A percentile compares a stretch with the other conserved stretches of the same genome.
These are phyloP conservation scores for Oscheius sp. DNA, from an alignment of 2,888 invertebrate genomes.

Conservation along the genomic window DNA sequence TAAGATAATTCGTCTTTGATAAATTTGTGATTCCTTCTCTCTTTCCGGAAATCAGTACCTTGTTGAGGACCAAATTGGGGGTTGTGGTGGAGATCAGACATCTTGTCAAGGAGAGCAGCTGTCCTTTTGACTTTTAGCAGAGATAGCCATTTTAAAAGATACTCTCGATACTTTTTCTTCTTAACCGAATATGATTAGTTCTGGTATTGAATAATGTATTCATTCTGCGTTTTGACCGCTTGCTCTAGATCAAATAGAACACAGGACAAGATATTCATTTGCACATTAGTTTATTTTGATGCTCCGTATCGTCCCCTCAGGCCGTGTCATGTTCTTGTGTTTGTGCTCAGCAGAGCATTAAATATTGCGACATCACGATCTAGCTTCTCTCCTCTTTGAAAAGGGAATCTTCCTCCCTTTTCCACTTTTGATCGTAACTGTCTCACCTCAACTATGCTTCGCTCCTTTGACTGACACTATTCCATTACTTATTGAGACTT, in stretches of 20 bases:
- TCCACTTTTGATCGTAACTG: no score
- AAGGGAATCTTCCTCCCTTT: no score
- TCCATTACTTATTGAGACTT: no score
- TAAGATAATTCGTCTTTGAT: background rate
- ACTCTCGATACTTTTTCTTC: no score
- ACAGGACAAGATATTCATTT: background rate
- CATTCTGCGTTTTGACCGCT: background rate
- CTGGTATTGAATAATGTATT: no score
- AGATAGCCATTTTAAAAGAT: no score
- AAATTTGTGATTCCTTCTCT: background rate
- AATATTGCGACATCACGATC: conserved; percentile 25
- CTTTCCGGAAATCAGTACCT: background rate
- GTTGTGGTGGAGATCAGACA: background rate
- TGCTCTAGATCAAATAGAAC: background rate
- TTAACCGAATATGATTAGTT: no score
- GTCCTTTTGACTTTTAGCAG: background rate
- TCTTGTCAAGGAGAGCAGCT: background rate
- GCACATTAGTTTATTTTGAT: background rate
- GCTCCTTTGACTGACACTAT: no score
- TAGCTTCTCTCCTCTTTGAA: background rate
- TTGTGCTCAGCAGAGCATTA: conserved; percentile 32
- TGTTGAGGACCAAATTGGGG: background rate
- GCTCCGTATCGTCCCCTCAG: background rate
- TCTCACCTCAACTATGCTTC: no score
- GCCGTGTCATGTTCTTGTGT: conserved; percentile 12